Conservation (phyloP, 2,888 invertebrate species). For the Oxystoma pomonae region DNA sequence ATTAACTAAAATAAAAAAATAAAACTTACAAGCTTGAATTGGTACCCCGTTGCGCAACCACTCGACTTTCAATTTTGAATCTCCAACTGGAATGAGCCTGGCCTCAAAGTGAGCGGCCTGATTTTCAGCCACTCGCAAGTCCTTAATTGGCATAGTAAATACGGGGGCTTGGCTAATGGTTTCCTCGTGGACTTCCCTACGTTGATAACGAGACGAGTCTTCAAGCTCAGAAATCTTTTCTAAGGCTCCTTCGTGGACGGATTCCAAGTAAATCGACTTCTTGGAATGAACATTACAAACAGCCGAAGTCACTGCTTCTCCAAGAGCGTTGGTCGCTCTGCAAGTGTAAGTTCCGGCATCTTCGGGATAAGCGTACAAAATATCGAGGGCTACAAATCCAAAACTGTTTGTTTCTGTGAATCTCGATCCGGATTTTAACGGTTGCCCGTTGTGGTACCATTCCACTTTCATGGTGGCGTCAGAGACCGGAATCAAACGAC, state of each 20-base stretch:
- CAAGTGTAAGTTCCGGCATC: conserved; percentile 96
- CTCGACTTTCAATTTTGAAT: conserved; percentile 86
- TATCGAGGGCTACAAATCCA: conserved; percentile 95
- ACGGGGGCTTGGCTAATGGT: conserved; percentile 82
- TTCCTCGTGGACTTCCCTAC: conserved; percentile 72
- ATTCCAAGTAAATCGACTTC: conserved; percentile 82
- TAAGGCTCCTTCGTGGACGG: conserved; percentile 83
- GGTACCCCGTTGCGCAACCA: conserved; percentile 91
- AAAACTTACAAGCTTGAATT: conserved; percentile 75
- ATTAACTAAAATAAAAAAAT: too few species aligned
- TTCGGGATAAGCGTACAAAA: conserved; percentile 92
- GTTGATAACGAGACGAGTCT: conserved; percentile 71
- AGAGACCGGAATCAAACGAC: conserved; percentile 88
- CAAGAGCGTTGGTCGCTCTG: conserved; percentile 85
- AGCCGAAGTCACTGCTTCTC: conserved; percentile 90
- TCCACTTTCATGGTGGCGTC: conserved; percentile 91
- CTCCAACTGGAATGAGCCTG: conserved; percentile 89
- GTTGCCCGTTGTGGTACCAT: conserved; percentile 91
- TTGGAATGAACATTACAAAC: conserved; percentile 76
- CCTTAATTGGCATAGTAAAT: conserved; percentile 88
- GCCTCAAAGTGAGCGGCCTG: conserved; percentile 94
- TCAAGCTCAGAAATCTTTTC: conserved; percentile 78
- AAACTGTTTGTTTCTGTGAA: conserved; percentile 96
- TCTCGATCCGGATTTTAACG: conserved; percentile 88
- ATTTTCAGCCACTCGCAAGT: conserved; percentile 81